A percentile compares a stretch with the other conserved stretches of the same genome.
phyloP scores from a whole-genome alignment of 2,113 vertebrate species.

The Sclerurus mexicanus region DNA sequence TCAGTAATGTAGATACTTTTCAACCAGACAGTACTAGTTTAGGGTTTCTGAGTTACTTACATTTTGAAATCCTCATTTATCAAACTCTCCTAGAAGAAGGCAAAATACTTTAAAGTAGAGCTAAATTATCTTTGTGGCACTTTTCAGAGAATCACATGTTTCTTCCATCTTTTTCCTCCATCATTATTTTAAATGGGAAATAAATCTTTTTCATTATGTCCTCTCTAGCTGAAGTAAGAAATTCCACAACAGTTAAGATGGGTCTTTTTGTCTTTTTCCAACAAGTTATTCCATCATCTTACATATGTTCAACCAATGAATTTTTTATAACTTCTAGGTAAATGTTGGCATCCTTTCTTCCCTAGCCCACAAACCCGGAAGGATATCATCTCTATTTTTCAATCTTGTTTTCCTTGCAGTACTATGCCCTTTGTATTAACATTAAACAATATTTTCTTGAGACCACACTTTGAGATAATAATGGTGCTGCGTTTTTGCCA shows the following conservation, averaged over 20 bases:
- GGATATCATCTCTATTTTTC: not conserved
- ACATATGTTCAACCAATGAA: not conserved
- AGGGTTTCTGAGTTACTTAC: not conserved
- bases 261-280: not conserved
- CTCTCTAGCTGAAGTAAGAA: not conserved
- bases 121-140: not conserved
- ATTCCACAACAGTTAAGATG: not conserved
- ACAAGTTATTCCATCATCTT: not conserved
- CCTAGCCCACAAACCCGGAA: not conserved
- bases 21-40: not conserved
- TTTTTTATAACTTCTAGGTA: not conserved
- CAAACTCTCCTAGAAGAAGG: not conserved
- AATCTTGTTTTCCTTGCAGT: not conserved
- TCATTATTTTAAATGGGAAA: not conserved
- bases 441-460: not conserved
- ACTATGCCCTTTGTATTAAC: not conserved
- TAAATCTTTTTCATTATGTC: not conserved
- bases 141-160: not conserved
- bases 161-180: not conserved
- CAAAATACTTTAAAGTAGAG: not conserved
- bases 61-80: not conserved
- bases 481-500: not conserved
- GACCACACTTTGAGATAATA: not conserved
- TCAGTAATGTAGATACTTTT: not conserved
- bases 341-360: not conserved